Conservation (phyloP, 2,888 invertebrate species). For the Ormyrus nitidulus region DNA sequence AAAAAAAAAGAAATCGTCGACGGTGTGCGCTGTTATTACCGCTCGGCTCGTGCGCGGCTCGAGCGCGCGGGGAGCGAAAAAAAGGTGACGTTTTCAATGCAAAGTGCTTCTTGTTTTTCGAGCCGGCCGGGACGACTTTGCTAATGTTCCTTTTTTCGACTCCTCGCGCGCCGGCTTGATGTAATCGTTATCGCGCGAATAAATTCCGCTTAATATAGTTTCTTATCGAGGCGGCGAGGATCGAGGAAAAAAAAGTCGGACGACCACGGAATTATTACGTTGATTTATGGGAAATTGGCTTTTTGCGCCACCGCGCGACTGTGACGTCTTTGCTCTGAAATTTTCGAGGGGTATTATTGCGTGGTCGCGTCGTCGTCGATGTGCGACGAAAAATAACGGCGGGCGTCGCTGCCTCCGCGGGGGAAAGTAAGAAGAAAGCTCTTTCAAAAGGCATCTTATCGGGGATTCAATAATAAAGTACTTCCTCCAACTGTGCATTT, state of each 20-base stretch:
- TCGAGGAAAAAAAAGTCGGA: not conserved
- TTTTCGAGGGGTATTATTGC: not conserved
- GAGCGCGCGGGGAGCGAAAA: not conserved
- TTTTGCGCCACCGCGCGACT: not conserved
- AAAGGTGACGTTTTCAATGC: conserved; percentile 13
- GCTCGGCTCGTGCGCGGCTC: too few relatives aligned
- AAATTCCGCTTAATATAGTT: conserved; percentile 28
- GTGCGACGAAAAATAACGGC: not conserved
- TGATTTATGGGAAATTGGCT: not conserved
- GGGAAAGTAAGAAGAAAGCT: too few relatives aligned
- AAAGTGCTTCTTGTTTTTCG: conserved; percentile 34
- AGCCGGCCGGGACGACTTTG: conserved; percentile 3
- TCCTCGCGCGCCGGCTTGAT: not conserved
- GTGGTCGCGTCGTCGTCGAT: not conserved
- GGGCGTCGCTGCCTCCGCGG: not conserved
- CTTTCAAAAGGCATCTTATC: too few relatives aligned
- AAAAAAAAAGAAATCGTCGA: not conserved
- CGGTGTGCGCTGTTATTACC: not conserved
- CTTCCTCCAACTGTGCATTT: too few relatives aligned
- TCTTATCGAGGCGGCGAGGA: conserved; percentile 16
- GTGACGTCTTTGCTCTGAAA: not conserved
- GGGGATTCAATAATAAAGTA: too few relatives aligned
- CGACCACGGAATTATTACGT: not conserved
- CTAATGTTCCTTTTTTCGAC: conserved; percentile 21
- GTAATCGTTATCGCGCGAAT: conserved; percentile 43